Evolutionary conservation across 2,113 vertebrate genomes (phyloP).

Genomic region (Cyanoderma ruficeps): DNA sequence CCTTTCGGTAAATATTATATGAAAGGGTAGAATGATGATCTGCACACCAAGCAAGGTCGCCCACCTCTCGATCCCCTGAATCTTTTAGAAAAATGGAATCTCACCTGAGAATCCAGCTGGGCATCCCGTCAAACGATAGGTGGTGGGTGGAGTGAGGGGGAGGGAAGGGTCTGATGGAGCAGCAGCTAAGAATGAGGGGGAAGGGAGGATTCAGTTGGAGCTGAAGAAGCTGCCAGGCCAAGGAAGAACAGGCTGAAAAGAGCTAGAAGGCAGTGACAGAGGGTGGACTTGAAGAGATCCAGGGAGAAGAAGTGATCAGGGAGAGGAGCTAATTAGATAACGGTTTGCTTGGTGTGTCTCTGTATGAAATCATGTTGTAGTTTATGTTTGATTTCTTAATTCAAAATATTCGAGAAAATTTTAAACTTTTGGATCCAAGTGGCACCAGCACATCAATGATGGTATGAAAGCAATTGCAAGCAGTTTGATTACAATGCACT

Average conservation of each 20-base stretch:
- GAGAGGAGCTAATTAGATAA: constrained; percentile 20
- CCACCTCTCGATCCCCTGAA: not conserved
- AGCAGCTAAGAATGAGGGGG: constrained; percentile 67
- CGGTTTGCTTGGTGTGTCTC: not conserved
- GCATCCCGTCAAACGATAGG: constrained; percentile 51
- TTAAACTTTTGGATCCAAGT: not conserved
- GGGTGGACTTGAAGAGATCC: constrained; percentile 11
- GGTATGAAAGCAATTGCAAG: not conserved
- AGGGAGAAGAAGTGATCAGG: not conserved
- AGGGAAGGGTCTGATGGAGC: constrained; percentile 63
- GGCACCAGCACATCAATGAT: not conserved
- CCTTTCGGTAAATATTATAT: not conserved
- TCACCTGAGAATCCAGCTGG: constrained; percentile 67
- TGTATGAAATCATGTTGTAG: not conserved
- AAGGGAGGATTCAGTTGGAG: constrained; percentile 61
- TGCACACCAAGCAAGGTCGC: not conserved
- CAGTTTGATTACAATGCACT: not conserved
- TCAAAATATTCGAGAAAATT: not conserved
- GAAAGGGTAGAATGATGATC: not conserved
- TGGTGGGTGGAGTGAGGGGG: constrained; percentile 36
- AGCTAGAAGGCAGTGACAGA: constrained; percentile 46
- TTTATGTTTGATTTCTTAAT: not conserved
- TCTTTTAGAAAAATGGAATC: constrained; percentile 52
- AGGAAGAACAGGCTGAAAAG: constrained; percentile 53
- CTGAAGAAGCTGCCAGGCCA: constrained; percentile 53